Evolutionary conservation across 1,140 invertebrate species (phyloP).

Genomic region (Papilio helenus): DNA sequence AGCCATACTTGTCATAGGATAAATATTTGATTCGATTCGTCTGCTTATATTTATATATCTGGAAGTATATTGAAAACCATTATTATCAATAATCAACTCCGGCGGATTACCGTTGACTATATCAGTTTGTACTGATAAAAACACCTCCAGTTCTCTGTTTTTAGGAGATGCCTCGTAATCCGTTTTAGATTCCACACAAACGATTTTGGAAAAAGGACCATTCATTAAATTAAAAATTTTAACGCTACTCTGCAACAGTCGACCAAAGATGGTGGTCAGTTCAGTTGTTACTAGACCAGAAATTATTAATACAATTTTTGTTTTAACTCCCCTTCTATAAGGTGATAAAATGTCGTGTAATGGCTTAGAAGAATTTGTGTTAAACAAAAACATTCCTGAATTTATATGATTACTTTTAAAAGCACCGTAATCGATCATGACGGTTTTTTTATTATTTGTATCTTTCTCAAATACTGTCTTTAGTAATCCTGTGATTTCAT

Average conservation of each 20-base stretch:
- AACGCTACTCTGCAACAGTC: conserved; percentile 86
- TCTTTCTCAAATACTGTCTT: conserved; percentile 76
- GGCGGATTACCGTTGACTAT: conserved; percentile 87
- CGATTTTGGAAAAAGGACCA: conserved; percentile 84
- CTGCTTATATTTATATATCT: conserved; percentile 63
- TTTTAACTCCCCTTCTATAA: conserved; percentile 71
- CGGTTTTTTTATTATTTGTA: conserved; percentile 52
- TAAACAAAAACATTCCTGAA: conserved; percentile 71
- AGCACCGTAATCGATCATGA: conserved; percentile 66
- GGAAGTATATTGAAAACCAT: conserved; percentile 88
- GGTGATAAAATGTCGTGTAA: conserved; percentile 59
- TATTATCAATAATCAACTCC: conserved; percentile 93
- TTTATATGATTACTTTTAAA: conserved; percentile 64
- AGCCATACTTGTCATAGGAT: conserved; percentile 91
- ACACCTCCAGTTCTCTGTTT: conserved; percentile 91
- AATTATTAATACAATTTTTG: conserved; percentile 87
- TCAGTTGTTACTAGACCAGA: conserved; percentile 89
- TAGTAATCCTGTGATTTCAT: conserved; percentile 89
- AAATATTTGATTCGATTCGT: conserved; percentile 93
- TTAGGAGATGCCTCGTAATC: conserved; percentile 89
- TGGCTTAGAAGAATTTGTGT: conserved; percentile 62
- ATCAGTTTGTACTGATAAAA: conserved; percentile 91
- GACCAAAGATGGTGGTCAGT: conserved; percentile 87
- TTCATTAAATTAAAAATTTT: conserved; percentile 86
- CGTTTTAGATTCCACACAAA: conserved; percentile 88